Evolutionary conservation across 2,888 invertebrate species (phyloP).

Genomic region (Habroteleia sp.): DNA sequence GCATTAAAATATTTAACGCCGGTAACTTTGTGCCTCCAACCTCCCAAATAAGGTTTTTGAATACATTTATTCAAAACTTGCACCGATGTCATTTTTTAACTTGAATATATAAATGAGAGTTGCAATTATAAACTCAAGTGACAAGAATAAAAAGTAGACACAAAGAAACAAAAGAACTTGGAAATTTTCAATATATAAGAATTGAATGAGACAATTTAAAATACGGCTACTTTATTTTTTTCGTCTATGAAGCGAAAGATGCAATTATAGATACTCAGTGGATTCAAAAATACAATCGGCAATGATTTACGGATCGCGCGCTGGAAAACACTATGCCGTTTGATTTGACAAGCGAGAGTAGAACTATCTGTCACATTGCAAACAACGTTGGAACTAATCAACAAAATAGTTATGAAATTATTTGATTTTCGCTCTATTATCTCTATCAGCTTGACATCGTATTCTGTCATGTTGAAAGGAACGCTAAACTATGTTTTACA

Average conservation of each 20-base stretch:
- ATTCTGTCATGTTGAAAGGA: slow-evolving; percentile 17
- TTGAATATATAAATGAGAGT: not conserved
- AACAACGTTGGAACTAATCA: slow-evolving; percentile 42
- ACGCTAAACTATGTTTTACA: too few relatives aligned
- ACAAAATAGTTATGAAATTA: slow-evolving; percentile 35
- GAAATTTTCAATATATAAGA: not conserved
- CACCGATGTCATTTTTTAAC: slow-evolving; percentile 25
- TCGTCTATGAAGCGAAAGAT: slow-evolving; percentile 28
- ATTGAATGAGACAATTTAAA: slow-evolving; percentile 31
- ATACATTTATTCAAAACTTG: slow-evolving; percentile 78
- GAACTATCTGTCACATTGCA: slow-evolving; percentile 36
- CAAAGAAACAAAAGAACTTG: slow-evolving; percentile 27
- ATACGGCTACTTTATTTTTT: slow-evolving; percentile 55
- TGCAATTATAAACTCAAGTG: too few relatives aligned
- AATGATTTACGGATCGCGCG: slow-evolving; percentile 27
- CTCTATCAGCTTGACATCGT: slow-evolving; percentile 29
- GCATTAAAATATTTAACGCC: slow-evolving; percentile 90
- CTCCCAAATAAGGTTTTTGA: slow-evolving; percentile 90
- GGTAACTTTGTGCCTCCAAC: slow-evolving; percentile 88
- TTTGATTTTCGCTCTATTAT: slow-evolving; percentile 54
- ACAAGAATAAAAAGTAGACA: too few relatives aligned
- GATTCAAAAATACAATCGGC: slow-evolving; percentile 44
- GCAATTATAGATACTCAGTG: slow-evolving; percentile 32
- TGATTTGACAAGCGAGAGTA: slow-evolving; percentile 43
- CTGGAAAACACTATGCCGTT: slow-evolving; percentile 35